Conservation (phyloP, 2,113 vertebrate genomes). For the Eira barbara region DNA sequence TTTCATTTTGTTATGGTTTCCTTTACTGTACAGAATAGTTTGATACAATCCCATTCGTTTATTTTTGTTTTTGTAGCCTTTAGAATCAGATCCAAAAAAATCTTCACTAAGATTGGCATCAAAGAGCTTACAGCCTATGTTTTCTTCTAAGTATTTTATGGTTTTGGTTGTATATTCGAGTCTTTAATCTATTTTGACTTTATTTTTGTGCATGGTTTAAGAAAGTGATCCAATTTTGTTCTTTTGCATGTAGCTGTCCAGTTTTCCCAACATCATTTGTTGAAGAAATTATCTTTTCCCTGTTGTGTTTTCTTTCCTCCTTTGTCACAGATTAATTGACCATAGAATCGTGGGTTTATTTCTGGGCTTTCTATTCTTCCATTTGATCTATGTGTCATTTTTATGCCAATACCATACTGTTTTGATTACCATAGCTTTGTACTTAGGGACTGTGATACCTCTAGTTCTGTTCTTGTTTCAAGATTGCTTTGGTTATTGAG, state of each 20-base stretch:
- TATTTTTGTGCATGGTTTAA: background rate
- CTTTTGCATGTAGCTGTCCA: background rate
- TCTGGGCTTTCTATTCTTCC: background rate
- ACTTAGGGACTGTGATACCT: background rate
- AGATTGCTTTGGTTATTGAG: background rate
- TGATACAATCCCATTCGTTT: background rate
- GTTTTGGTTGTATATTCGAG: background rate
- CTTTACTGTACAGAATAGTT: background rate
- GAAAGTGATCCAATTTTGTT: background rate
- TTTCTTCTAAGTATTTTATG: background rate
- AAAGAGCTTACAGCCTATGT: background rate
- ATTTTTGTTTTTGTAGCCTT: background rate
- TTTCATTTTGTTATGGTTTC: background rate
- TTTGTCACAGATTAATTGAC: background rate
- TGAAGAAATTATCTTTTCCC: background rate
- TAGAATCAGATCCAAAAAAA: background rate
- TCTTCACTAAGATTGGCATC: background rate
- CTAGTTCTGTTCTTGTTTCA: background rate
- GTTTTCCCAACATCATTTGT: background rate
- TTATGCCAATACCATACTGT: background rate
- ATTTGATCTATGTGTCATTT: background rate
- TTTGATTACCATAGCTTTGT: background rate
- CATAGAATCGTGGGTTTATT: background rate
- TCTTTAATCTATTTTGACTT: background rate
- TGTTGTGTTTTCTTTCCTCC: background rate